Conservation (phyloP, 2,113 vertebrate species). For the Micronycteris hirsuta region DNA sequence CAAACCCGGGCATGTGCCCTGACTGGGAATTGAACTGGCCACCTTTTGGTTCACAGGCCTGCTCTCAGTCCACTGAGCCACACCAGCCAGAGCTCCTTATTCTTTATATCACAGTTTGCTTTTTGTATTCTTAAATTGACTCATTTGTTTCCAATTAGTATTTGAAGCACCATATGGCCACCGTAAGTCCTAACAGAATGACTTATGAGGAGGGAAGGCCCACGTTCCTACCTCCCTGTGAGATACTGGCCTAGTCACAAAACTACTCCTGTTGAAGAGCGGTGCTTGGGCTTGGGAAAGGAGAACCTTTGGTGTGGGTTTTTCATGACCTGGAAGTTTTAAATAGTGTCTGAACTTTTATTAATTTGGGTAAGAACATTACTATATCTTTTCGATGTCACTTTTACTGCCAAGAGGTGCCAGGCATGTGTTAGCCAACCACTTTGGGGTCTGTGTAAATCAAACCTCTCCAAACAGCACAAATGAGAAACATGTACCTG, state of each 20-base stretch:
- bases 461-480: not conserved
- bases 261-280: not conserved
- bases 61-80: too few species aligned
- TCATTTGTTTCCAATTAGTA: slow-evolving; percentile 53
- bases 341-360: not conserved
- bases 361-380: slow-evolving; percentile 6
- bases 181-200: not conserved
- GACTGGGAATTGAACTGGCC: too few species aligned
- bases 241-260: not conserved
- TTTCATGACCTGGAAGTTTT: not conserved
- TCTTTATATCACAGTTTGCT: slow-evolving; percentile 27
- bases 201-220: not conserved
- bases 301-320: not conserved
- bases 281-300: not conserved
- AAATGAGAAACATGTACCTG: not conserved
- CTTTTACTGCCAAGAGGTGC: not conserved
- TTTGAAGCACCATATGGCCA: slow-evolving; percentile 57
- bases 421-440: not conserved
- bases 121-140: slow-evolving; percentile 57
- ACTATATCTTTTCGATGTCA: not conserved
- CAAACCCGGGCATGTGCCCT: too few species aligned
- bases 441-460: not conserved
- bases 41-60: too few species aligned
- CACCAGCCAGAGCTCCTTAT: not conserved
- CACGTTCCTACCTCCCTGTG: not conserved